Percentiles rank a stretch among this genome's conserved stretches.
phyloP scores from a whole-genome alignment of 2,888 invertebrate species.

The Eugnorisma glareosa region DNA sequence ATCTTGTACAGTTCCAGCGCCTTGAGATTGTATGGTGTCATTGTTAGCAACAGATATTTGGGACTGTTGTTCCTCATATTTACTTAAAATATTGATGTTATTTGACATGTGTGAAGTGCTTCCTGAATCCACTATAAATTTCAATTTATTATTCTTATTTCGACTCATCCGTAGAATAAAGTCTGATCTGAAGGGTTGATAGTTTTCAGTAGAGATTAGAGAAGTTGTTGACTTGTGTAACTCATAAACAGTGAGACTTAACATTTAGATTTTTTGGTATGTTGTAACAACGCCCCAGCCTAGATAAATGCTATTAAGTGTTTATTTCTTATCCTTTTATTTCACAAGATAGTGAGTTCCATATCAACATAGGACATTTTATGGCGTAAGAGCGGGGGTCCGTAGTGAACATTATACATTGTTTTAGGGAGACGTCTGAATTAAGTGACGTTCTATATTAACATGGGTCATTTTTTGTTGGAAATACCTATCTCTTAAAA shows the following conservation, averaged over 20 bases:
- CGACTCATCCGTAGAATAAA: conserved; percentile 10
- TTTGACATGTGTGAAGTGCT: too few species aligned
- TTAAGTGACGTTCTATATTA: conserved; percentile 12
- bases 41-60: too few species aligned
- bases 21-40: too few species aligned
- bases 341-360: conserved; percentile 21
- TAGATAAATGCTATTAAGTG: conserved; percentile 18
- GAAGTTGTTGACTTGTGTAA: conserved; percentile 40
- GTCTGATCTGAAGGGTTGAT: conserved; percentile 10
- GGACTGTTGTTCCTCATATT: too few species aligned
- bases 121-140: too few species aligned
- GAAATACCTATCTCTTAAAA: not conserved
- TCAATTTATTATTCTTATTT: too few species aligned
- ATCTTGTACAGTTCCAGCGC: too few species aligned
- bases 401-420: conserved; percentile 34
- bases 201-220: conserved; percentile 11
- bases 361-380: conserved; percentile 26
- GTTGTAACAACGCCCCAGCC: conserved; percentile 21
- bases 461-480: conserved; percentile 6
- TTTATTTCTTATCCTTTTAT: conserved; percentile 29
- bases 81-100: too few species aligned
- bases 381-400: conserved; percentile 9
- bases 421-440: conserved; percentile 24
- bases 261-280: conserved; percentile 45
- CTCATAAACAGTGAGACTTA: conserved; percentile 38